Conservation (phyloP, 2,797 vertebrate species). For the Platyrinchus mystaceus region DNA sequence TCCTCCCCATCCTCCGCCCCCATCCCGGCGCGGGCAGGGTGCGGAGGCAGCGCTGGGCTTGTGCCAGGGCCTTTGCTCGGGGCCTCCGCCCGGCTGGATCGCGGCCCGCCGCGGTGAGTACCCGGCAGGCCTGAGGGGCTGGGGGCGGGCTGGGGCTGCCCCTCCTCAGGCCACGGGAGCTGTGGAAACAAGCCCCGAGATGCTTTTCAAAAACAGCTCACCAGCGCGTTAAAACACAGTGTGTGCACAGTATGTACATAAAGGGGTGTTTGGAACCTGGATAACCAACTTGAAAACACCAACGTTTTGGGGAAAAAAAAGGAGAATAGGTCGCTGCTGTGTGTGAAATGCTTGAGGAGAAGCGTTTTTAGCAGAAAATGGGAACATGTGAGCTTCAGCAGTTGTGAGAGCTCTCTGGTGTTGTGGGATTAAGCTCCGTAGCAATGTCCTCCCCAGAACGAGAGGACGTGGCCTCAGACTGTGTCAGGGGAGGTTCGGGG, state of each 20-base stretch:
- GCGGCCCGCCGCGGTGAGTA: background rate
- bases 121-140: background rate
- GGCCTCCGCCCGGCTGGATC: fast-evolving
- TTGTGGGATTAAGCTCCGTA: too few species aligned
- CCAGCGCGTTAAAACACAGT: fast-evolving
- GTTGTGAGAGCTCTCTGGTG: too few species aligned
- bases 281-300: background rate
- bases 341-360: too few species aligned
- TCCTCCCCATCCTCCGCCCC: too few species aligned
- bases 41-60: fast-evolving
- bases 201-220: background rate
- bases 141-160: background rate
- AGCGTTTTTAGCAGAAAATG: background rate
- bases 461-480: fast-evolving
- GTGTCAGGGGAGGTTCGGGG: background rate
- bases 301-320: fast-evolving
- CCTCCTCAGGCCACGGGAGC: background rate
- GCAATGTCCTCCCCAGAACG: too few species aligned
- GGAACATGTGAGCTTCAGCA: background rate
- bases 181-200: background rate
- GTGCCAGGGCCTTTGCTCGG: fast-evolving
- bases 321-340: fast-evolving
- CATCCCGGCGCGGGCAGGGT: fast-evolving
- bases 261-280: fast-evolving
- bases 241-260: fast-evolving